These are phyloP conservation scores for Azorinus chamasolen DNA, from an alignment of 2,888 invertebrate genomes.

Conservation along the genomic window DNA sequence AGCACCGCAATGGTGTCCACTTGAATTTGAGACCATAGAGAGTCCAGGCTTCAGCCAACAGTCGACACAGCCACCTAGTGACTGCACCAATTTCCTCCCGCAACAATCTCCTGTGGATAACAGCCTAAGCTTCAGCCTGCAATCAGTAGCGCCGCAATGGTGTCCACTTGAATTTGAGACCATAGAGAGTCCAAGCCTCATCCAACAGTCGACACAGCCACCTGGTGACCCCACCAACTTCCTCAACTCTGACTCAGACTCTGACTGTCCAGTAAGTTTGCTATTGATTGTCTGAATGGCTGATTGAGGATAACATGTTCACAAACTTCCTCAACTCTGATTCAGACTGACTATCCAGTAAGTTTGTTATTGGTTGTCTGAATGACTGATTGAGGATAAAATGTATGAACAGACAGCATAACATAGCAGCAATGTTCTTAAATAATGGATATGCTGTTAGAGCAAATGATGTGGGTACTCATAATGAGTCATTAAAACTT, in stretches of 20 bases:
- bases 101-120: too few species aligned
- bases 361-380: too few species aligned
- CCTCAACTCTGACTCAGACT: slow-evolving; percentile 3
- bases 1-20: not conserved
- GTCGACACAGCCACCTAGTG: slow-evolving; percentile 4
- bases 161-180: slow-evolving; percentile 10
- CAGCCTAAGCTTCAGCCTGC: too few species aligned
- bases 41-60: slow-evolving; percentile 7
- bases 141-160: not conserved
- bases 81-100: too few species aligned
- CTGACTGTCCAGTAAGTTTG: not conserved
- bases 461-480: too few species aligned
- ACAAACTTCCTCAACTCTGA: not conserved
- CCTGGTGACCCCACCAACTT: not conserved
- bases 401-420: too few species aligned
- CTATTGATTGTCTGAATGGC: too few species aligned
- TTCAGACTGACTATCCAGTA: slow-evolving; percentile 1
- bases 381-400: too few species aligned
- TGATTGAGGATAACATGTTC: too few species aligned
- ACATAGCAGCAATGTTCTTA: too few species aligned
- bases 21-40: not conserved
- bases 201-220: slow-evolving; percentile 9
- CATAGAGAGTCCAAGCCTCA: not conserved
- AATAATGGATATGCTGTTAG: too few species aligned
- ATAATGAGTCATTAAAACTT: too few species aligned